Conservation (phyloP, 2,113 vertebrate species). For the Leptosomus discolor region DNA sequence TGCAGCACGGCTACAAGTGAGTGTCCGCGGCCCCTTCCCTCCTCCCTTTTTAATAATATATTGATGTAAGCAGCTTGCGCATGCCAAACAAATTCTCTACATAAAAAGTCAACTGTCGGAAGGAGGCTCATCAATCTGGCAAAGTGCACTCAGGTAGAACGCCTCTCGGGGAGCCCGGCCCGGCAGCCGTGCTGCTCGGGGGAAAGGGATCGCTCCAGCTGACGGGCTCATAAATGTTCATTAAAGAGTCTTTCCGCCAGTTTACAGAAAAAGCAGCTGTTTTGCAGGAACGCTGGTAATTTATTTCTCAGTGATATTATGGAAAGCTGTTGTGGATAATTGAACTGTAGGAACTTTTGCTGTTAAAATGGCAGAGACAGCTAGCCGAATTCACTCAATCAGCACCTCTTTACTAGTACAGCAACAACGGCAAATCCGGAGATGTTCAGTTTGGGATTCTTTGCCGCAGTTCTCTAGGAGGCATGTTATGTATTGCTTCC, state of each 20-base stretch:
- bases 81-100: conserved; percentile 82
- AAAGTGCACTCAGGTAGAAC: conserved; percentile 71
- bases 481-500: not conserved
- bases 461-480: not conserved
- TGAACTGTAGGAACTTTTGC: not conserved
- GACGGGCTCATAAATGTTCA: conserved; percentile 69
- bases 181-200: conserved; percentile 46
- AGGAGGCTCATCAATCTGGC: conserved; percentile 78
- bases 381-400: not conserved
- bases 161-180: conserved; percentile 55
- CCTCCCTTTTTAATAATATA: conserved; percentile 76
- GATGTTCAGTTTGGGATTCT: not conserved
- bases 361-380: not conserved
- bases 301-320: conserved; percentile 76
- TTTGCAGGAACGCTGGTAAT: conserved; percentile 35
- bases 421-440: not conserved
- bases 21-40: not conserved
- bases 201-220: conserved; percentile 19
- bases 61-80: conserved; percentile 78
- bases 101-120: conserved; percentile 86
- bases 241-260: conserved; percentile 70
- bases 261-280: conserved; percentile 72
- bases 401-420: not conserved
- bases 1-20: not conserved
- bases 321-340: conserved; percentile 55